These are phyloP conservation scores for Mercenaria mercenaria DNA, from an alignment of 1,140 invertebrate species.

Conservation along the genomic window DNA sequence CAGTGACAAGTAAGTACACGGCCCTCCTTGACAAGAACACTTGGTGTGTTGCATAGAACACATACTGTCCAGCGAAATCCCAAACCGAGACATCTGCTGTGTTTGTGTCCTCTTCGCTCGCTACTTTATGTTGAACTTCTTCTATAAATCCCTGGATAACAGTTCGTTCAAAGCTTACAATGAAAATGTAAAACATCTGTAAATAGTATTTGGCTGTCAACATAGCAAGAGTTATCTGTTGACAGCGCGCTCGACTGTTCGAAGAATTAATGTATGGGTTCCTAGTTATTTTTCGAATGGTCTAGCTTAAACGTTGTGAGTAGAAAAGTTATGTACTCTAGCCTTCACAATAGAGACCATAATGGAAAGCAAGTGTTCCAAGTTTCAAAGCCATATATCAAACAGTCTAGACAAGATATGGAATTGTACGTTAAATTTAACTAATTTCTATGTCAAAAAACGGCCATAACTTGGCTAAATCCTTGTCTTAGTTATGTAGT, in stretches of 20 bases:
- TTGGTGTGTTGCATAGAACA: conserved; percentile 24
- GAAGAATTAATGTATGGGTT: too few species aligned
- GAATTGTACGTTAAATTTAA: too few species aligned
- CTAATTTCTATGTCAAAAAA: too few species aligned
- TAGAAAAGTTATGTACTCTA: background rate
- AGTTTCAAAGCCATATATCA: too few species aligned
- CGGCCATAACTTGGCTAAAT: background rate
- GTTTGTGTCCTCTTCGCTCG: background rate
- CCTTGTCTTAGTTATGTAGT: background rate
- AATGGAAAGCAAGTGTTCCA: too few species aligned
- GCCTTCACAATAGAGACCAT: background rate
- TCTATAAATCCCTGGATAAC: background rate
- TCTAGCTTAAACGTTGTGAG: background rate
- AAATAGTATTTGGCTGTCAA: background rate
- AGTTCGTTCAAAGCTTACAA: background rate
- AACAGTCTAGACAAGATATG: too few species aligned
- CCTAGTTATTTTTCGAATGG: too few species aligned
- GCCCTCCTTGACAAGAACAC: conserved; percentile 1
- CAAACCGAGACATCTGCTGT: background rate
- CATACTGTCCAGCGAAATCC: conserved; percentile 34
- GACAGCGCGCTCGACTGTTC: too few species aligned
- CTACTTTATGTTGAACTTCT: background rate
- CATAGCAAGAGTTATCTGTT: too few species aligned
- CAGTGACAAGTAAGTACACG: conserved; percentile 10
- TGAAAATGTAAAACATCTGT: background rate